Base-by-base conservation (phyloP, 2,888 invertebrate genomes). In the Acronicta aceris region DNA sequence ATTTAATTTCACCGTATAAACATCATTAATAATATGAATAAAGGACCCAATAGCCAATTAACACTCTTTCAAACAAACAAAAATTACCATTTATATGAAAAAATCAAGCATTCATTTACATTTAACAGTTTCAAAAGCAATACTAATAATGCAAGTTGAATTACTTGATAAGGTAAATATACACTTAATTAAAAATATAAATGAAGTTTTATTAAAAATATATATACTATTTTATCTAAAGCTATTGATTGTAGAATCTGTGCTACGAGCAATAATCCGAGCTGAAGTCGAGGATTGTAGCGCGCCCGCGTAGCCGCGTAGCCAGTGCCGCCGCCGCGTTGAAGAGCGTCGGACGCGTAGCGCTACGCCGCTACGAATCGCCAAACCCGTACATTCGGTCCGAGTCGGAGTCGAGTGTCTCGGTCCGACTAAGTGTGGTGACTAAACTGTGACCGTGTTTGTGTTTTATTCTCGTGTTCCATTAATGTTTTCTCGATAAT, bases 201-300 rank as follows among this genome's bases (percentile, higher is more conserved):
- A 61, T 42, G 25, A 55, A 58, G 38, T 53, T 41, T 48, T 45
- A 25, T 10, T 47, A 33, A 58, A 58, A 56, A 70, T 65, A 36
- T 59, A 62, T 72, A 65, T 33, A 65, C 62, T 74, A 70, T 64
- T 61, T 72, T 82, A 85, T 82, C 76, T 81, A 84, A 86, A 84
- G 81, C 84, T 91, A 92, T 92, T 88, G 91, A 92, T 92, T 91
- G 85, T 87, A 74, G 85, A 93, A 93, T 93, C 91, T 89, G 88
- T 90, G 89, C 89, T 90, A 85, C 84, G 85, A 88, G 84, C 85
- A 88, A 88, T 89, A 90, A 89, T 91, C 89, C 87, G 84, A 89
- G 89, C 82, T 86, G 88, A 85, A 88, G 84, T 79, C 82, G 83
- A 81, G 87, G 89, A 83, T 86, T 86, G 87, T 87, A 90, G 85